Percentiles rank a stretch among this genome's conserved stretches.
phyloP scores from a whole-genome alignment of 2,797 vertebrate species.

The Takifugu ocellatus region DNA sequence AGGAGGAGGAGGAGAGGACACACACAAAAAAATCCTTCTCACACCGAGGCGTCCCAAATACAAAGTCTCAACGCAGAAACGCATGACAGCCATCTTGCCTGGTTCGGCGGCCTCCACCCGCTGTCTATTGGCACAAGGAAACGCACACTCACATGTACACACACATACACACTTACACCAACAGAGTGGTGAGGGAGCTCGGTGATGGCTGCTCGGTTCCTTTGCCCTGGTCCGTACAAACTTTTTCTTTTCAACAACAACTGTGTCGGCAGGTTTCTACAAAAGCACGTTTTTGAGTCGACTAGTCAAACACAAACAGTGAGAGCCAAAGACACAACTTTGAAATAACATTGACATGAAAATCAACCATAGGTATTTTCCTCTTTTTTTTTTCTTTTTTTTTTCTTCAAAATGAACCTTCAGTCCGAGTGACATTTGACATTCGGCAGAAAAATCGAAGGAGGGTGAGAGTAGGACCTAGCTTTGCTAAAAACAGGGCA shows the following conservation, averaged over 20 bases:
- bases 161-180: conserved; percentile 41
- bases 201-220: conserved; percentile 19
- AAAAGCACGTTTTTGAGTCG: conserved; percentile 43
- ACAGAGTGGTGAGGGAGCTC: conserved; percentile 50
- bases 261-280: conserved; percentile 42
- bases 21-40: conserved; percentile 59
- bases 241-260: conserved; percentile 52
- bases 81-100: conserved; percentile 58
- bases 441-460: conserved; percentile 39
- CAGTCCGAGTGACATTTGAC: conserved; percentile 53
- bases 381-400: too few species aligned
- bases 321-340: conserved; percentile 59
- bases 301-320: conserved; percentile 61
- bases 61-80: conserved; percentile 74
- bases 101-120: conserved; percentile 51
- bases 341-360: conserved; percentile 56
- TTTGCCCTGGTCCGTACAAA: conserved; percentile 38
- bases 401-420: background rate
- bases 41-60: conserved; percentile 72
- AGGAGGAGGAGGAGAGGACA: conserved; percentile 53
- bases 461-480: conserved; percentile 6
- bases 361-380: conserved; percentile 30
- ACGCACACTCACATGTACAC: conserved; percentile 47
- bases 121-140: conserved; percentile 76
- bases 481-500: conserved; percentile 30